These are phyloP conservation scores for Hybos culiciformis DNA, from an alignment of 2,888 invertebrate genomes.

Conservation along the genomic window DNA sequence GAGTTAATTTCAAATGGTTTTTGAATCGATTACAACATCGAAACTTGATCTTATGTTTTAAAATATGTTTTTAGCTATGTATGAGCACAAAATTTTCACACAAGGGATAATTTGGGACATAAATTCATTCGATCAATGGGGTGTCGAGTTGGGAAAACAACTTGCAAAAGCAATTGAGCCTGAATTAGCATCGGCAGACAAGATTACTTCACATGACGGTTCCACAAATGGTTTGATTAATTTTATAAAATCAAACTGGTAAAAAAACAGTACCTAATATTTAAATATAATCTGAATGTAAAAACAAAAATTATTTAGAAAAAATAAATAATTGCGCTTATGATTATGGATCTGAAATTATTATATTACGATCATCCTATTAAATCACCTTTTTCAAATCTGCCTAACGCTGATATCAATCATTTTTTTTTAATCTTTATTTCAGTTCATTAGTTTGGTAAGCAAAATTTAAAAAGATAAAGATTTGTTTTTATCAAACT, in stretches of 20 bases:
- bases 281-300: no score
- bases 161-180: slow-evolving; percentile 97
- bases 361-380: no score
- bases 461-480: no score
- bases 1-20: slow-evolving; percentile 20
- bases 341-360: no score
- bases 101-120: slow-evolving; percentile 99
- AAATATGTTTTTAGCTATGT: slow-evolving; percentile 58
- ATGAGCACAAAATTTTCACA: slow-evolving; percentile 98
- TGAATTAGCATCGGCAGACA: slow-evolving; percentile 57
- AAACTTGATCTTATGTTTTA: background rate
- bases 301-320: background rate
- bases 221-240: slow-evolving; percentile 97
- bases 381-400: no score
- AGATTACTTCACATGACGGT: slow-evolving; percentile 66
- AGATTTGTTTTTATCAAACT: no score
- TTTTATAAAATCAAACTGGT: slow-evolving; percentile 64
- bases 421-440: no score
- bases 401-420: no score
- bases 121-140: slow-evolving; percentile 99
- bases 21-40: background rate
- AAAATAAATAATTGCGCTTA: background rate
- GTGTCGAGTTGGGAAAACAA: slow-evolving; percentile 97
- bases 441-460: no score
- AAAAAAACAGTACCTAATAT: slow-evolving; percentile 12